phyloP scores from a whole-genome alignment of 2,888 invertebrate species.

The Oegoconia quadripuncta region DNA sequence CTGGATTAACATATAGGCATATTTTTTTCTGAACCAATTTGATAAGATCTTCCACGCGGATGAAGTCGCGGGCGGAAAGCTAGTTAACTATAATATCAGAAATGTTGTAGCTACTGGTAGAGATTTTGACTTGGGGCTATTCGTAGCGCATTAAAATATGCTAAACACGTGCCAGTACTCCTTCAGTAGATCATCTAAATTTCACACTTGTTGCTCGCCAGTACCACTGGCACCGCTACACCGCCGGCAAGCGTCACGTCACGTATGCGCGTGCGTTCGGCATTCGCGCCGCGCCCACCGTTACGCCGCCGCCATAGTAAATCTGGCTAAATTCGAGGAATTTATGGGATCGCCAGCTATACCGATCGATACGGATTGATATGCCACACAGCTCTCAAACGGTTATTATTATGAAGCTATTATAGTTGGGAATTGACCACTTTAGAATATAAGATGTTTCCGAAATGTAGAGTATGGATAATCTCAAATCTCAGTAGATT shows the following conservation, averaged over 20 bases:
- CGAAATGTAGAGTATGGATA: too few relatives aligned
- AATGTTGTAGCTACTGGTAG: too few relatives aligned
- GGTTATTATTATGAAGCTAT: too few relatives aligned
- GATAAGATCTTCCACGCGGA: too few relatives aligned
- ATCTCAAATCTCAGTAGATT: too few relatives aligned
- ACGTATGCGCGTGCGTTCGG: constrained; percentile 49
- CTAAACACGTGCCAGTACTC: not conserved
- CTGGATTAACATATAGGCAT: too few relatives aligned
- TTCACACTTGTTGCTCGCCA: constrained; percentile 12
- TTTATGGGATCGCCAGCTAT: constrained; percentile 54
- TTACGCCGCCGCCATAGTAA: constrained; percentile 46
- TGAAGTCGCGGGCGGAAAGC: too few relatives aligned
- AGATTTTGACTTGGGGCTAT: too few relatives aligned
- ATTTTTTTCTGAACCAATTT: too few relatives aligned
- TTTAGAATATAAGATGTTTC: too few relatives aligned
- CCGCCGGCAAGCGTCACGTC: constrained; percentile 23
- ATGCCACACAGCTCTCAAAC: not conserved
- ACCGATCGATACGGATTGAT: constrained; percentile 34
- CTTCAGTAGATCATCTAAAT: constrained; percentile 12
- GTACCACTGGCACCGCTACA: not conserved
- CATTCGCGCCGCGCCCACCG: constrained; percentile 47
- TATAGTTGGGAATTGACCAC: too few relatives aligned
- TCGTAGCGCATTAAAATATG: not conserved
- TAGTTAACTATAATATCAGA: too few relatives aligned
- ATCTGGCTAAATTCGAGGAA: constrained; percentile 42